Evolutionary conservation across 1,140 invertebrate genomes (phyloP).

Genomic region (Achroia grisella): DNA sequence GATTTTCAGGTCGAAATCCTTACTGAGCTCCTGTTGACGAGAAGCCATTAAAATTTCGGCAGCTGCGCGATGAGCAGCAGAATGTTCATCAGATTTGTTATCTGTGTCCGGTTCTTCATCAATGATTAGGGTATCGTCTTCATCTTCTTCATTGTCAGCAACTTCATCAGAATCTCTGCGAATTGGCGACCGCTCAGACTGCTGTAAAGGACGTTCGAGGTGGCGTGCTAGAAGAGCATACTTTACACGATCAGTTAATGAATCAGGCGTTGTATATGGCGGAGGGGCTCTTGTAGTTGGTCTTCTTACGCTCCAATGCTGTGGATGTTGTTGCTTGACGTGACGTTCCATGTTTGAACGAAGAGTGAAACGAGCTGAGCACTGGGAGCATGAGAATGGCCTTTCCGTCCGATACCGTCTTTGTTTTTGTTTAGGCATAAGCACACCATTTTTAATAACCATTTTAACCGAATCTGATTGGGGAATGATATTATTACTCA

Average conservation of each 20-base stretch:
- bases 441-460: constrained; percentile 91
- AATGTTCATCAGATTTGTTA: constrained; percentile 51
- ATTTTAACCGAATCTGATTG: constrained; percentile 84
- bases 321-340: constrained; percentile 94
- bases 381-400: constrained; percentile 91
- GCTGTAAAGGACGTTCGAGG: constrained; percentile 75
- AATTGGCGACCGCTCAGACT: constrained; percentile 53
- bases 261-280: constrained; percentile 51
- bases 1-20: constrained; percentile 70
- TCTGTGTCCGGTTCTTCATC: constrained; percentile 76
- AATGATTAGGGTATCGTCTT: constrained; percentile 78
- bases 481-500: constrained; percentile 41
- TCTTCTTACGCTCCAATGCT: constrained; percentile 87
- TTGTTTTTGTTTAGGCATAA: constrained; percentile 94
- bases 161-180: constrained; percentile 75
- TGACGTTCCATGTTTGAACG: constrained; percentile 95
- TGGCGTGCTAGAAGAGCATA: constrained; percentile 86
- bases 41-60: constrained; percentile 72
- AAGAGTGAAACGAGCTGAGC: constrained; percentile 90
- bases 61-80: constrained; percentile 71
- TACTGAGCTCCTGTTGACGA: constrained; percentile 54
- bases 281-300: constrained; percentile 67
- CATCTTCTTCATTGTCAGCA: constrained; percentile 79
- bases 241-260: constrained; percentile 84
- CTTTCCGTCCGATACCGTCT: constrained; percentile 92